A percentile compares a stretch with the other conserved stretches of the same genome.
These are phyloP conservation scores for Drosophila punjabiensis DNA, from an alignment of 1,140 invertebrate species.

Conservation along the genomic window DNA sequence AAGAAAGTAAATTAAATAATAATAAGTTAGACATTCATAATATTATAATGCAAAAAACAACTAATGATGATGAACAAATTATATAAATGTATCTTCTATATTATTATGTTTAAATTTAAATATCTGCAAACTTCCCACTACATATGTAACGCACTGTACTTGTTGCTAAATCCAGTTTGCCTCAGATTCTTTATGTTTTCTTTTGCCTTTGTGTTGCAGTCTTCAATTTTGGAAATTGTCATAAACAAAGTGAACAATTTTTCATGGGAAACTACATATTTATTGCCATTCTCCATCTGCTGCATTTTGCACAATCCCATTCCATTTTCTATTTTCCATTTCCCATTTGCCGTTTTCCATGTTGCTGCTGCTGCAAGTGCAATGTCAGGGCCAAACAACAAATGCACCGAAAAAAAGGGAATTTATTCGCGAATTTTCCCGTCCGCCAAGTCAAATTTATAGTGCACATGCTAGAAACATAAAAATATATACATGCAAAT, in stretches of 20 bases:
- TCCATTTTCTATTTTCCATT: slow-evolving; percentile 20
- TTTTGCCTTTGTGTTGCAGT: neutral
- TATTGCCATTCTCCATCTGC: slow-evolving; percentile 34
- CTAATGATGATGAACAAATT: no score
- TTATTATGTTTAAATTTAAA: no score
- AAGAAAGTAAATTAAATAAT: no score
- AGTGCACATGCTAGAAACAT: slow-evolving; percentile 74
- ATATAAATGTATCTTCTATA: no score
- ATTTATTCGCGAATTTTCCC: slow-evolving; percentile 55
- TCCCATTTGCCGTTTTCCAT: slow-evolving; percentile 37
- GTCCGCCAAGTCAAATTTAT: slow-evolving; percentile 44
- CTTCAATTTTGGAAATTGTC: slow-evolving; percentile 45
- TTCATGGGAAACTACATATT: slow-evolving; percentile 38
- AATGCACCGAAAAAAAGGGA: slow-evolving; percentile 45
- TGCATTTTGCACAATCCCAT: slow-evolving; percentile 17
- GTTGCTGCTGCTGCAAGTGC: slow-evolving; percentile 41
- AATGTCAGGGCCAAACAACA: slow-evolving; percentile 68
- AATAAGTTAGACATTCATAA: no score
- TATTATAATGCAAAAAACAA: no score
- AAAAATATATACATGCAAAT: slow-evolving; percentile 49
- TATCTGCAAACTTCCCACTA: no score
- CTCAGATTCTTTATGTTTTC: neutral
- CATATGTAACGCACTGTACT: slow-evolving; percentile 14
- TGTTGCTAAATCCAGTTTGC: slow-evolving; percentile 7
- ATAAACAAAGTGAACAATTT: slow-evolving; percentile 50